Evolutionary conservation across 2,888 invertebrate genomes (phyloP).

Genomic region (Harpalus rubripes): DNA sequence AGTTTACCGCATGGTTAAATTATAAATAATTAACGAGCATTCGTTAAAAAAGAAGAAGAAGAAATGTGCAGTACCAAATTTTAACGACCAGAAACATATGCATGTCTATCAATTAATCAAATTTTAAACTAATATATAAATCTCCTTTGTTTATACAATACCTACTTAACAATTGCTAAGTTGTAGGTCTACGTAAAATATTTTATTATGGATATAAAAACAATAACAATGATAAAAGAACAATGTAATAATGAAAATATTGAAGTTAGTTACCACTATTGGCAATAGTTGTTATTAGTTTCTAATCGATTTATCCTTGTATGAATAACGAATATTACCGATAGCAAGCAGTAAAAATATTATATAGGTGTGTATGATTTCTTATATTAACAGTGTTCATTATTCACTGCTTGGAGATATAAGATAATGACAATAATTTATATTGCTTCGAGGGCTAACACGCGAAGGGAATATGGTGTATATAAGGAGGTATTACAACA

Average conservation of each 20-base stretch:
- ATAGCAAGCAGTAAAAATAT: slow-evolving; percentile 26
- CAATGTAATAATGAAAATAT: slow-evolving; percentile 23
- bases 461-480: too few relatives aligned
- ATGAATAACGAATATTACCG: background rate
- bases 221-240: background rate
- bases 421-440: slow-evolving; percentile 3
- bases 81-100: too few relatives aligned
- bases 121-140: too few relatives aligned
- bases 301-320: slow-evolving; percentile 47
- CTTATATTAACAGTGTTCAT: background rate
- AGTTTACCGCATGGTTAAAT: background rate
- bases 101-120: too few relatives aligned
- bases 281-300: slow-evolving; percentile 2
- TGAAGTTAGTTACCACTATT: background rate
- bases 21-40: slow-evolving; percentile 1
- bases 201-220: background rate
- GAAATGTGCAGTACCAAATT: too few relatives aligned
- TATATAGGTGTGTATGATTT: slow-evolving; percentile 28
- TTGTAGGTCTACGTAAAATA: background rate
- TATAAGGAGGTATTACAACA: too few relatives aligned
- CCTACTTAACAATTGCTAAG: background rate
- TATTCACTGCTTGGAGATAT: background rate
- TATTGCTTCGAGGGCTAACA: too few relatives aligned
- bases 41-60: too few relatives aligned
- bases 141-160: too few relatives aligned